Evolutionary conservation across 2,113 vertebrate species (phyloP).

Genomic region (Centrocercus urophasianus): DNA sequence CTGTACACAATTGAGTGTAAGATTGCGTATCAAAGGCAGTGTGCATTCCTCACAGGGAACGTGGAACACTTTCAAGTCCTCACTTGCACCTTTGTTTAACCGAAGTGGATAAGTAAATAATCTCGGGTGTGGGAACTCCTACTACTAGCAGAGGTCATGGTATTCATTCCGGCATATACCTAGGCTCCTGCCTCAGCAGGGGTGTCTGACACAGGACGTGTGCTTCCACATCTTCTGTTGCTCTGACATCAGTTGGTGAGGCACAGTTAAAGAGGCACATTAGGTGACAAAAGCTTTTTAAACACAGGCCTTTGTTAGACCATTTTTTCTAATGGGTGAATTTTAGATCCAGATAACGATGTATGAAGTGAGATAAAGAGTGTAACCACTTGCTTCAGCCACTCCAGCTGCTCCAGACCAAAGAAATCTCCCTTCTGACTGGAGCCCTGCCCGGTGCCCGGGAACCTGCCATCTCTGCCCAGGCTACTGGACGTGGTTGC

Average conservation of each 20-base stretch:
- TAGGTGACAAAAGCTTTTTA: neutral
- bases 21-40: slow-evolving; percentile 22
- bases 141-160: neutral
- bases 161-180: neutral
- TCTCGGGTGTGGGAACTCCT: neutral
- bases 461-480: neutral
- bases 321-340: neutral
- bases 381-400: neutral
- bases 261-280: neutral
- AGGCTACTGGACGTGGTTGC: neutral
- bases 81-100: slow-evolving; percentile 13
- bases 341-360: neutral
- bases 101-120: slow-evolving; percentile 34
- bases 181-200: neutral
- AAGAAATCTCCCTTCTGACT: neutral
- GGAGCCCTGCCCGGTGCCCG: neutral
- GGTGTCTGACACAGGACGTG: neutral
- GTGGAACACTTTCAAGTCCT: slow-evolving; percentile 40
- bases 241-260: neutral
- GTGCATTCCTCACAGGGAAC: slow-evolving; percentile 14
- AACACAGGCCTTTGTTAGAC: neutral
- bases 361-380: neutral
- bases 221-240: neutral
- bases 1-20: neutral
- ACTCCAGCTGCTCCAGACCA: neutral